These are phyloP conservation scores for Serinus canaria DNA, from an alignment of 2,113 vertebrate species.

Conservation along the genomic window DNA sequence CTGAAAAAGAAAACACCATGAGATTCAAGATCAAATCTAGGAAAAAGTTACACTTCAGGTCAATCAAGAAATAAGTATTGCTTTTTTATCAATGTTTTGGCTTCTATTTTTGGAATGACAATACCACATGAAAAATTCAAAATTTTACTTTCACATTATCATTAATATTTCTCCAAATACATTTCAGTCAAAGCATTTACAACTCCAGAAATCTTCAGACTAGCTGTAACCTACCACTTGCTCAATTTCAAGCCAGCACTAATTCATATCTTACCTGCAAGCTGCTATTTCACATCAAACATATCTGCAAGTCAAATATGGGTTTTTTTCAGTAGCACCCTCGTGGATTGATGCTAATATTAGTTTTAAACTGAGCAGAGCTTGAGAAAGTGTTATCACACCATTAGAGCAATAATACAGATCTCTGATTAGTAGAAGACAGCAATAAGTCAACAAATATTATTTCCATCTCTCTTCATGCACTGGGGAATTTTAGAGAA, in stretches of 20 bases:
- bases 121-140: background rate
- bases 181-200: background rate
- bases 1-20: background rate
- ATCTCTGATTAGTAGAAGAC: background rate
- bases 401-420: background rate
- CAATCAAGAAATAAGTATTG: background rate
- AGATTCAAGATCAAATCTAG: background rate
- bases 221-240: background rate
- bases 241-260: background rate
- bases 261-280: background rate
- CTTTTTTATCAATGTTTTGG: background rate
- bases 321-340: background rate
- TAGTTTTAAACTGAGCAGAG: background rate
- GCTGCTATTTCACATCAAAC: background rate
- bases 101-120: background rate
- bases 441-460: background rate
- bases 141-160: background rate
- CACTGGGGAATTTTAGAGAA: background rate
- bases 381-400: background rate
- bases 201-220: background rate
- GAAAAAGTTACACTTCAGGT: background rate
- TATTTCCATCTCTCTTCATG: background rate
- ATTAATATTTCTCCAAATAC: background rate
- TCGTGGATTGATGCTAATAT: background rate
- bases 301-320: background rate